Evolutionary conservation across 2,113 vertebrate species (phyloP), one percentile per base, ranked within the genome.

Genomic region (Petromus typicus): DNA sequence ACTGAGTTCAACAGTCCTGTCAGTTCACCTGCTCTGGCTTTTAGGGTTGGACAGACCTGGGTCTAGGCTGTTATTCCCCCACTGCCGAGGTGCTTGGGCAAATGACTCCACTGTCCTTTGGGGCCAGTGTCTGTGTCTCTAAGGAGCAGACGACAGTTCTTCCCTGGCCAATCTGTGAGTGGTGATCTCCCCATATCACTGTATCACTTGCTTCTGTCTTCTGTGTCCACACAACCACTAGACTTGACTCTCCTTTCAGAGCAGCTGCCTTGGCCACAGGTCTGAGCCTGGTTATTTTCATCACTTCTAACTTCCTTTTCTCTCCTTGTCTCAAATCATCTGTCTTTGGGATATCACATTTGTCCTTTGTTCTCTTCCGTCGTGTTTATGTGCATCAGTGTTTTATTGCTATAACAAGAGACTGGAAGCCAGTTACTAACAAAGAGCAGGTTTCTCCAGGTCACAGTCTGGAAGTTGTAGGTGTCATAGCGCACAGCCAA

Each of bases 151-250:
- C 40, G 40, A 1, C 27, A 1, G 14, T 5, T 84, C 30, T 91
- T 86, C 56, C 32, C 32, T 51, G 40, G 40, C 22, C 17, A 22
- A 12, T 32, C 48, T 78, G 59, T 57, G 59, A 64, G 27, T 3
- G 9, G 16, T 13, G 1, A 27, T 22, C 43, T 71, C 11, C 40
- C 8, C 0, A 1, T 30, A 27, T 0, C 25, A 17, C 13, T 22
- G 32, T 18, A 18, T 48, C n/a, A 20, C 32, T 4, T 40, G 25
- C 64, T 56, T 16, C 2, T 20, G 0, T 22, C 27, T 32, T 75
- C 18, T n/a, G 12, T 7, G 3, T 81, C 32, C 20, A 13, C 0
- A 2, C 18, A 34, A 0, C 23, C 32, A 0, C 51, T 14, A 13
- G 2, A 18, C 59, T 57, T 64, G 82, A 25, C 32, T 66, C 6